These are phyloP conservation scores for Calameuta pallipes DNA, from an alignment of 2,888 invertebrate genomes.

Conservation along the genomic window DNA sequence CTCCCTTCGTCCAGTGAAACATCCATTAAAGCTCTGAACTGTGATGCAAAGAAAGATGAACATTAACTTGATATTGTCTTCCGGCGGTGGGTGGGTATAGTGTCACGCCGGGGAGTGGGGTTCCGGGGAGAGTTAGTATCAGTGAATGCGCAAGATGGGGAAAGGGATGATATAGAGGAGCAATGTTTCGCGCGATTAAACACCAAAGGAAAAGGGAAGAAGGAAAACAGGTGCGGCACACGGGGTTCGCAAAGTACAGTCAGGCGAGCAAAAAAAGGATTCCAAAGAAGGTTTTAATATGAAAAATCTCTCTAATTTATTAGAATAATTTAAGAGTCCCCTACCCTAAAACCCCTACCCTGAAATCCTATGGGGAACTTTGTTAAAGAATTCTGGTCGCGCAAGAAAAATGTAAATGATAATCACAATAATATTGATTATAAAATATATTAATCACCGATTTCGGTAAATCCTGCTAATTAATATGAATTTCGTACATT, in stretches of 20 bases:
- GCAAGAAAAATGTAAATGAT: not conserved
- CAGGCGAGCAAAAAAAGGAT: not conserved
- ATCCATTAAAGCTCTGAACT: not conserved
- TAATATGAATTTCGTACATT: not conserved
- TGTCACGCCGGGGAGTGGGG: conserved; percentile 9
- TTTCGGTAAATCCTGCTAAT: not conserved
- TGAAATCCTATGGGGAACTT: not conserved
- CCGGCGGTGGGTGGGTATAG: conserved; percentile 11
- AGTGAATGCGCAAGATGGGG: conserved; percentile 12
- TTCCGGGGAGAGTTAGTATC: not conserved
- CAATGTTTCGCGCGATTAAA: conserved; percentile 44
- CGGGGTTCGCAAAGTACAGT: not conserved
- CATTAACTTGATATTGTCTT: conserved; percentile 25
- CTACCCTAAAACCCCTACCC: conserved; percentile 10
- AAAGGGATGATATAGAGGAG: conserved; percentile 22
- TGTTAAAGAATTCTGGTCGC: not conserved
- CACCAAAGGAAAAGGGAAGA: conserved; percentile 21
- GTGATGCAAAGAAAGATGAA: conserved; percentile 7
- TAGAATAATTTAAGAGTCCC: conserved; percentile 32
- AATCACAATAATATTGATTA: not conserved
- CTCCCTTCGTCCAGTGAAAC: conserved; percentile 18
- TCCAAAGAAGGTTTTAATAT: conserved; percentile 25
- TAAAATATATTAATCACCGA: not conserved
- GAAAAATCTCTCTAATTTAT: conserved; percentile 32
- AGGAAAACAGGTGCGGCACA: conserved; percentile 2